Evolutionary conservation across 1,140 invertebrate genomes (phyloP).

Genomic region (Chrysopa pallens): DNA sequence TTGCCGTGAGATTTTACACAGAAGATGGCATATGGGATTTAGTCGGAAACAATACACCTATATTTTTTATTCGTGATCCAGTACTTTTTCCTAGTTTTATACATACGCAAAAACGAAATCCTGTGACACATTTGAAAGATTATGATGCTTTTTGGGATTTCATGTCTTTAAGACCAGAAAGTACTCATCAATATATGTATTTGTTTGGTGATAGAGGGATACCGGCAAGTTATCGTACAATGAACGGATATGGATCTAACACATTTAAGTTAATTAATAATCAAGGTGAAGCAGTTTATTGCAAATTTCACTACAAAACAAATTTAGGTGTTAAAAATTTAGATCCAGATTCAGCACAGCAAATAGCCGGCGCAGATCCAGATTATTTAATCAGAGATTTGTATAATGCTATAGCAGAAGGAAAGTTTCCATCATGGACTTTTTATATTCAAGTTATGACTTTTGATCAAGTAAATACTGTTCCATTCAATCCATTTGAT

Average conservation of each 20-base stretch:
- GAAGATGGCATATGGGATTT: slow-evolving; percentile 63
- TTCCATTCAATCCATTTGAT: slow-evolving; percentile 74
- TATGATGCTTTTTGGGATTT: slow-evolving; percentile 87
- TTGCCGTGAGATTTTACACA: slow-evolving; percentile 61
- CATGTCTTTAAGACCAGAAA: slow-evolving; percentile 63
- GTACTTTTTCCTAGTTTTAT: slow-evolving; percentile 45
- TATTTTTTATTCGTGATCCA: slow-evolving; percentile 55
- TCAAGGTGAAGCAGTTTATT: slow-evolving; percentile 33
- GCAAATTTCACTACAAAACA: slow-evolving; percentile 58
- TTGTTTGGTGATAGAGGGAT: slow-evolving; percentile 77
- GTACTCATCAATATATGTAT: slow-evolving; percentile 62
- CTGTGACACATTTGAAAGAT: slow-evolving; percentile 50
- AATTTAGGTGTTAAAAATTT: slow-evolving; percentile 69
- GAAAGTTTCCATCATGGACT: slow-evolving; percentile 68
- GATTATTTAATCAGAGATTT: slow-evolving; percentile 80
- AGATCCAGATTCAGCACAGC: slow-evolving; percentile 45
- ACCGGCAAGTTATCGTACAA: slow-evolving; percentile 63
- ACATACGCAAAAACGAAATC: slow-evolving; percentile 48
- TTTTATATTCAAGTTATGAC: slow-evolving; percentile 67
- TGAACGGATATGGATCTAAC: slow-evolving; percentile 50
- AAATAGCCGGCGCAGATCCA: slow-evolving; percentile 58
- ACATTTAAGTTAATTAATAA: slow-evolving; percentile 52
- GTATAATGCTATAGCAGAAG: slow-evolving; percentile 72
- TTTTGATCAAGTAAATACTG: background rate
- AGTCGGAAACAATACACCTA: slow-evolving; percentile 55